phyloP scores from a whole-genome alignment of 92 coral and sea anemone species.

The Porites rus region DNA sequence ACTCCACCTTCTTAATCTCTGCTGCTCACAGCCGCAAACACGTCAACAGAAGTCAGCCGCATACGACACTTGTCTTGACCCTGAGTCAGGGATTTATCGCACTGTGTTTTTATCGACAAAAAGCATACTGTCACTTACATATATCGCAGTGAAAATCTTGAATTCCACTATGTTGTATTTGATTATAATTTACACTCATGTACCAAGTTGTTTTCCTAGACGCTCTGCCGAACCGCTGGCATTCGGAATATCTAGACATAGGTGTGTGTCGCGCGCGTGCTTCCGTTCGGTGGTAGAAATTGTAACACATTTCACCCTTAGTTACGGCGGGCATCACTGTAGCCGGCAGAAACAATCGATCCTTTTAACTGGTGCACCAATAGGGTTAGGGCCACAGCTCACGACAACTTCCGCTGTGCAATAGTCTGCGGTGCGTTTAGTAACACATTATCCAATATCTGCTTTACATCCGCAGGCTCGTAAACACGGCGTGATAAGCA shows the following conservation, averaged over 20 bases:
- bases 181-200: not conserved
- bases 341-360: slow-evolving; percentile 14
- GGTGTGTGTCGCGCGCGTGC: not conserved
- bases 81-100: slow-evolving; percentile 22
- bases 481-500: slow-evolving; percentile 5
- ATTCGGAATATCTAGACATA: not conserved
- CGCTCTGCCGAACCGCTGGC: not conserved
- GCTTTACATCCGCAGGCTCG: slow-evolving; percentile 24
- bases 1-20: not conserved
- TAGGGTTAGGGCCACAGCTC: slow-evolving; percentile 15
- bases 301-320: not conserved
- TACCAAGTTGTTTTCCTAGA: slow-evolving; percentile 17
- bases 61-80: slow-evolving; percentile 27
- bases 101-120: slow-evolving; percentile 21
- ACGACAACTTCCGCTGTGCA: slow-evolving; percentile 38
- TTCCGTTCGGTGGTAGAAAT: slow-evolving; percentile 18
- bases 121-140: not conserved
- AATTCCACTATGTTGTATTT: slow-evolving; percentile 15
- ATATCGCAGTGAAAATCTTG: slow-evolving; percentile 33
- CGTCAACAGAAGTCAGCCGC: not conserved
- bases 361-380: slow-evolving; percentile 10
- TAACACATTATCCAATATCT: slow-evolving; percentile 16
- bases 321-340: too few species aligned
- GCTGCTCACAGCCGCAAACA: not conserved
- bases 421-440: not conserved